phyloP scores from a whole-genome alignment of 23 tunicate genomes.

The Diplosoma virens region DNA sequence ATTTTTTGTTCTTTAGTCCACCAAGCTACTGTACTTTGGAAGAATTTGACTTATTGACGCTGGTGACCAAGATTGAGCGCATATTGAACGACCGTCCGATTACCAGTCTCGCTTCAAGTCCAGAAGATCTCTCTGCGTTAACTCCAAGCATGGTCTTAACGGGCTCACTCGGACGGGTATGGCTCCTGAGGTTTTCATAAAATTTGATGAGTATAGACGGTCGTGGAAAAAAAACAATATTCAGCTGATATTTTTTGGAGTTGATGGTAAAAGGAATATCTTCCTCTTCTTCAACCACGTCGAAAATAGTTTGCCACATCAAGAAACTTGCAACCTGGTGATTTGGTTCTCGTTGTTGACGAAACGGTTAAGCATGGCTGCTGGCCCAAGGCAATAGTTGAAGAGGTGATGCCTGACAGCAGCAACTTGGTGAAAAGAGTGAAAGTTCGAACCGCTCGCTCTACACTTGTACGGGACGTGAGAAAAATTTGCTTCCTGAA shows the following conservation, averaged over 20 bases:
- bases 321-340: conserved; percentile 25
- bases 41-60: background rate
- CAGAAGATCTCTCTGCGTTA: conserved; percentile 10
- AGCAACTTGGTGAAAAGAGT: conserved; percentile 25
- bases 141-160: conserved; percentile 21
- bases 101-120: conserved; percentile 14
- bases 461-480: conserved; percentile 9
- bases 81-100: conserved; percentile 15
- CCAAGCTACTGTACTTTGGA: no score
- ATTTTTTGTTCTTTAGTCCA: no score
- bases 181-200: no score
- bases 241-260: conserved; percentile 14
- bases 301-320: conserved; percentile 27
- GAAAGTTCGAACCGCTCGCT: background rate
- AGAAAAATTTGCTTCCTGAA: conserved; percentile 2
- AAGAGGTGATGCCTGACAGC: conserved; percentile 2
- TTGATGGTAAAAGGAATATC: conserved; percentile 18
- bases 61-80: conserved; percentile 6
- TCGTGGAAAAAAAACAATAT: conserved; percentile 6
- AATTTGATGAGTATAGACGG: no score
- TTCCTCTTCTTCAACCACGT: conserved; percentile 22
- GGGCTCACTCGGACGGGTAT: conserved; percentile 10
- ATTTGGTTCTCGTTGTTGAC: conserved; percentile 18
- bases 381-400: conserved; percentile 40
- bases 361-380: conserved; percentile 12